Evolutionary conservation across 2,888 invertebrate species (phyloP), one percentile per base, ranked within the genome.

Genomic region (Pasiphila rectangulata): DNA sequence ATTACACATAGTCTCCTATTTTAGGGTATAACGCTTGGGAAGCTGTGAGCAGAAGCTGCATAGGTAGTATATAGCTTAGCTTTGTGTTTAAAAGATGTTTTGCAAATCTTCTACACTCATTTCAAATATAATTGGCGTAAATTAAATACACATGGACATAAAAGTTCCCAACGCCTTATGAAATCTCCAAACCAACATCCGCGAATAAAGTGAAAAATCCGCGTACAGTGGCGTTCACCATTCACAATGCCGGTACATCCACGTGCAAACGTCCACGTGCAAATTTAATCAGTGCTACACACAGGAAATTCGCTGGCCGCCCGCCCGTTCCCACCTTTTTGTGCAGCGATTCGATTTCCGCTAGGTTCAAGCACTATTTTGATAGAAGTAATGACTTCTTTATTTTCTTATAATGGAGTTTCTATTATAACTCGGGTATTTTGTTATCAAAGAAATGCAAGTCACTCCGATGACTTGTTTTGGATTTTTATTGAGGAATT

Each of bases 231-330:
- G 38, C 46, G 41, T 51, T 46, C 54, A 39, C 42, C 42, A 53
- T 47, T 44, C 46, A 24, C 34, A 40, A 12, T 32, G 23, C 19
- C 49, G 13, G 45, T 42, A 49, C 51, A 52, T 37, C 44, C 56
- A 47, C 58, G 51, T 50, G 57, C 51, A 48, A 46, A 47, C 45
- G 55, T 53, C 48, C 59, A 59, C 61, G 53, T 69, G 65, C 64
- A 69, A 66, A 52, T 69, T 69, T 69, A 67, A 69, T 65, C 60
- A 56, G 44, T 46, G 53, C 54, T 45, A 44, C 43, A 49, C 50
- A 54, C 51, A 51, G 52, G 54, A 54, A 58, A 54, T 44, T 46
- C 59, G 43, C 36, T 46, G 44, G 38, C 29, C 47, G 20, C 37
- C 50, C 46, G 34, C 40, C 32, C 42, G 25, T 45, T 56, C 42